Evolutionary conservation across 2,888 invertebrate species (phyloP).

Genomic region (Tetanocera ferruginea): DNA sequence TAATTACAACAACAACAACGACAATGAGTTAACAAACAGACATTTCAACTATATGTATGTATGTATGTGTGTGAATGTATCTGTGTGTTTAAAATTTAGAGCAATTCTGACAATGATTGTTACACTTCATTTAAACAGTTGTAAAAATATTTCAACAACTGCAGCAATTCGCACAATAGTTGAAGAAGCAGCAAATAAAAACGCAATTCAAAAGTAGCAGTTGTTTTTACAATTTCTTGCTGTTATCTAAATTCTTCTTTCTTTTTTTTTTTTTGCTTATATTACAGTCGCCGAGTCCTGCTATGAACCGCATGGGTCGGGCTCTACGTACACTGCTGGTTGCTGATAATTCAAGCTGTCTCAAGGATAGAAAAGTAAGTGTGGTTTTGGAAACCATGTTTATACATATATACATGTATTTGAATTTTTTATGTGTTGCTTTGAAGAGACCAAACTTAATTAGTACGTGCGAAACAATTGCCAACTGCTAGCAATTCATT

Average conservation of each 20-base stretch:
- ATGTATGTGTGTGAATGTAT: background rate
- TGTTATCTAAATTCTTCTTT: background rate
- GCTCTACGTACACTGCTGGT: constrained; percentile 78
- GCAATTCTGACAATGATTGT: background rate
- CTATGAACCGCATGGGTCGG: constrained; percentile 79
- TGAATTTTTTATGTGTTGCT: background rate
- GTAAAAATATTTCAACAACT: constrained; percentile 32
- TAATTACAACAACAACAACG: background rate
- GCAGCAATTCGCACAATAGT: constrained; percentile 4
- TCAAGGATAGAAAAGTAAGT: constrained; percentile 75
- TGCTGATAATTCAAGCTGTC: constrained; percentile 75
- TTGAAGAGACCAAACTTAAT: background rate
- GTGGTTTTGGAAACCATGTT: background rate
- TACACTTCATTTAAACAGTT: constrained; percentile 16
- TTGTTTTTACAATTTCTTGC: background rate
- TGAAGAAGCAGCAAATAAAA: background rate
- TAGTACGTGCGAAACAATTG: background rate
- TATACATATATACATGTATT: background rate
- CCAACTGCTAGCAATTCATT: no score
- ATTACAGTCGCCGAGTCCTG: constrained; percentile 74
- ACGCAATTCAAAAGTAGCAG: background rate
- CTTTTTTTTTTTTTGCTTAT: background rate
- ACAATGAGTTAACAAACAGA: background rate
- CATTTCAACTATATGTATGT: no score
- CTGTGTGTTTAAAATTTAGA: background rate